Conservation (phyloP, 2,113 vertebrate genomes). For the Hyla sarda region DNA sequence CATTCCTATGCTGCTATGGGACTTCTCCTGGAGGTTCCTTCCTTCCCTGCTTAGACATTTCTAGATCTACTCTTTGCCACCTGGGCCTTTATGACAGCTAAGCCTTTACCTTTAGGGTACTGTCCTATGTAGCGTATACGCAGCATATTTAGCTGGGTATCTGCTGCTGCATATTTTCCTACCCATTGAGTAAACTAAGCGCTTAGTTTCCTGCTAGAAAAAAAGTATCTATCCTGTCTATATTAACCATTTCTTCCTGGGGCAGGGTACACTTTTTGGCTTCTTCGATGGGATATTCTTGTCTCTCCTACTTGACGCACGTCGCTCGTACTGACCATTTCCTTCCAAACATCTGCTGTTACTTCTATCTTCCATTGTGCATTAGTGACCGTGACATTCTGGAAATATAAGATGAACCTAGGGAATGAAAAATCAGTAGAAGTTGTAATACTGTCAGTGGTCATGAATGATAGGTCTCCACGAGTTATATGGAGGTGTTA, state of each 20-base stretch:
- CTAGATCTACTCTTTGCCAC: too few species aligned
- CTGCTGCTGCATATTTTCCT: too few species aligned
- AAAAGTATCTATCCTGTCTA: too few species aligned
- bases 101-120: too few species aligned
- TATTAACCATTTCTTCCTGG: background rate
- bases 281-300: background rate
- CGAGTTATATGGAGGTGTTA: slow-evolving; percentile 43
- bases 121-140: too few species aligned
- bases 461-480: slow-evolving; percentile 38
- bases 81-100: too few species aligned
- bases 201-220: too few species aligned
- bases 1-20: too few species aligned
- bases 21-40: too few species aligned
- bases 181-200: too few species aligned
- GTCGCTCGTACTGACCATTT: background rate
- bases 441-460: slow-evolving; percentile 40
- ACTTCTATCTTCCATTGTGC: background rate
- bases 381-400: slow-evolving; percentile 17
- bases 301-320: background rate
- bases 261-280: background rate
- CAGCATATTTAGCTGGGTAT: too few species aligned
- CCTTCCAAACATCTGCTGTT: background rate
- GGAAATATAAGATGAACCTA: background rate
- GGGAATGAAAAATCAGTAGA: slow-evolving; percentile 25
- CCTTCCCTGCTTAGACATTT: too few species aligned